phyloP scores from a whole-genome alignment of 2,797 vertebrate genomes.

The Smutsia gigantea region DNA sequence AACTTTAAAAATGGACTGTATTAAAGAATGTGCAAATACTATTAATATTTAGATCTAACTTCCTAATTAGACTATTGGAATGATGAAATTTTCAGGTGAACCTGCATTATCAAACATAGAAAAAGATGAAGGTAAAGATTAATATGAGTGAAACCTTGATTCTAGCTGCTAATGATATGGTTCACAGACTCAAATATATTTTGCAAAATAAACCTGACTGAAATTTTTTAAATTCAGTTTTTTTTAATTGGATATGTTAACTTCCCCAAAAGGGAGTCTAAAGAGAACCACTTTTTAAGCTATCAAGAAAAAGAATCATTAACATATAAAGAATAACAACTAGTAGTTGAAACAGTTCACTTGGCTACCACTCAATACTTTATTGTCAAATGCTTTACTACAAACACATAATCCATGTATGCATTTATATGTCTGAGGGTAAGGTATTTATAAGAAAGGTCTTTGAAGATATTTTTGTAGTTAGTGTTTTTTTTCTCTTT shows the following conservation, averaged over 20 bases:
- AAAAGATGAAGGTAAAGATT: neutral
- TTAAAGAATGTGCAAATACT: neutral
- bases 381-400: neutral
- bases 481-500: constrained; percentile 45
- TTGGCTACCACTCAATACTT: neutral
- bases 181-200: constrained; percentile 32
- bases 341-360: neutral
- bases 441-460: constrained; percentile 43
- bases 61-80: neutral
- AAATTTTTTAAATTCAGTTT: constrained; percentile 4
- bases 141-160: neutral
- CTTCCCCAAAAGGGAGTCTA: neutral
- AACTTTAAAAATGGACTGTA: neutral
- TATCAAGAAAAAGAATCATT: neutral
- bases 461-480: constrained; percentile 75
- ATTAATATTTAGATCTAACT: neutral
- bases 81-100: neutral
- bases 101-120: neutral
- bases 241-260: constrained; percentile 7
- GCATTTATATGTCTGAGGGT: neutral
- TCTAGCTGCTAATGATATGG: neutral
- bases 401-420: constrained; percentile 48
- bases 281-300: neutral
- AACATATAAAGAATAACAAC: neutral
- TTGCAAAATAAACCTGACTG: constrained; percentile 41